These are phyloP conservation scores for Belonocnema kinseyi DNA, from an alignment of 1,140 invertebrate species.

Conservation along the genomic window DNA sequence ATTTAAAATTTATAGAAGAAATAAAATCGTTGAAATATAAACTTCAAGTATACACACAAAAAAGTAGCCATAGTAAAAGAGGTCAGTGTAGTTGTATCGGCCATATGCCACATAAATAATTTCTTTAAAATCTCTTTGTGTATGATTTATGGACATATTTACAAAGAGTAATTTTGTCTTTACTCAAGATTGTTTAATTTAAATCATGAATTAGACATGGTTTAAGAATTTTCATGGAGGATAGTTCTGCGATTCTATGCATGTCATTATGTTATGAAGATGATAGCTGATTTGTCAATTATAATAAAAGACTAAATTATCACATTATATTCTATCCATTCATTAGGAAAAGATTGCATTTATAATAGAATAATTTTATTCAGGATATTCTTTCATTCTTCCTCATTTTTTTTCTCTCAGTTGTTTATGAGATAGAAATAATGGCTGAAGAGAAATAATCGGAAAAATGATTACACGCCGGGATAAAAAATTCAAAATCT, in stretches of 20 bases:
- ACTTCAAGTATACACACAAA: not conserved
- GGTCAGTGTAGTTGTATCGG: conserved; percentile 4
- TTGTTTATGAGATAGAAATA: too few species aligned
- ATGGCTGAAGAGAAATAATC: too few species aligned
- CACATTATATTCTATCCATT: too few species aligned
- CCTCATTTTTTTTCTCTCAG: too few species aligned
- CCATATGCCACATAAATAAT: not conserved
- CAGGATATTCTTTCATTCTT: too few species aligned
- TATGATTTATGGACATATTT: conserved; percentile 7
- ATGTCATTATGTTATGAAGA: too few species aligned
- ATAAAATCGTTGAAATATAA: not conserved
- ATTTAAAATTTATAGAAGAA: not conserved
- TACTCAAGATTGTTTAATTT: not conserved
- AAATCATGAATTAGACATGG: not conserved
- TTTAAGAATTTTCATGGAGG: not conserved
- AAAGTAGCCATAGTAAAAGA: not conserved
- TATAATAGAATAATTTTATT: too few species aligned
- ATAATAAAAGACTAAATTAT: too few species aligned
- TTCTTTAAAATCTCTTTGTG: not conserved
- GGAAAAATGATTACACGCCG: too few species aligned
- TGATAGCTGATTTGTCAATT: too few species aligned
- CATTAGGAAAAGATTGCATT: too few species aligned
- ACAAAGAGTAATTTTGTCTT: not conserved
- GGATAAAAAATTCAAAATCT: too few species aligned
- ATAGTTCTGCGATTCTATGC: not conserved